A percentile compares a stretch with the other conserved stretches of the same genome.
Evolutionary conservation across 2,113 vertebrate genomes (phyloP).

Genomic region (Scophthalmus maximus): DNA sequence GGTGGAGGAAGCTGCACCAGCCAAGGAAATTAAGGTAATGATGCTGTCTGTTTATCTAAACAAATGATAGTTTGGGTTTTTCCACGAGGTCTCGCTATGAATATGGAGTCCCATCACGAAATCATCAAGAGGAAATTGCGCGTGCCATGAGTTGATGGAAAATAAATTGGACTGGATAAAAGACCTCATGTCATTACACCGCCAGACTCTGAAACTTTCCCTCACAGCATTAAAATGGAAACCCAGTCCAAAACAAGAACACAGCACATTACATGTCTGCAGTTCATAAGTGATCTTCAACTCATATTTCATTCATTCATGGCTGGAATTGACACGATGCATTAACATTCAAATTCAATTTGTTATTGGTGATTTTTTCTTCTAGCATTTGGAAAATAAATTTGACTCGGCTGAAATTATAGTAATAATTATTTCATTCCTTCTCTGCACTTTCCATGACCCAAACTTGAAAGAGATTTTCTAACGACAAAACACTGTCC

Average conservation of each 20-base stretch:
- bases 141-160: slow-evolving; percentile 27
- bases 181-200: slow-evolving; percentile 27
- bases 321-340: not conserved
- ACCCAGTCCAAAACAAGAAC: not conserved
- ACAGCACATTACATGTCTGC: slow-evolving; percentile 7
- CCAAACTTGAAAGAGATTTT: not conserved
- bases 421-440: not conserved
- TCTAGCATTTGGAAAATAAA: not conserved
- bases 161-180: slow-evolving; percentile 56
- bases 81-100: slow-evolving; percentile 21
- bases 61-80: slow-evolving; percentile 22
- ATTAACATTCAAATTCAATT: slow-evolving; percentile 25
- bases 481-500: slow-evolving; percentile 52
- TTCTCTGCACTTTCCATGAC: slow-evolving; percentile 10
- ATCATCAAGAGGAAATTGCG: slow-evolving; percentile 47
- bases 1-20: slow-evolving; percentile 81
- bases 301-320: slow-evolving; percentile 33
- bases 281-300: slow-evolving; percentile 18
- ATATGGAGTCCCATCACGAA: slow-evolving; percentile 48
- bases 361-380: not conserved
- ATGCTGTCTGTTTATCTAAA: slow-evolving; percentile 62
- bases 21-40: slow-evolving; percentile 92
- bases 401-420: not conserved
- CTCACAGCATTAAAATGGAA: slow-evolving; percentile 12
- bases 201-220: slow-evolving; percentile 2